Conservation (phyloP, 2,888 invertebrate species). For the Melanostoma scalare region DNA sequence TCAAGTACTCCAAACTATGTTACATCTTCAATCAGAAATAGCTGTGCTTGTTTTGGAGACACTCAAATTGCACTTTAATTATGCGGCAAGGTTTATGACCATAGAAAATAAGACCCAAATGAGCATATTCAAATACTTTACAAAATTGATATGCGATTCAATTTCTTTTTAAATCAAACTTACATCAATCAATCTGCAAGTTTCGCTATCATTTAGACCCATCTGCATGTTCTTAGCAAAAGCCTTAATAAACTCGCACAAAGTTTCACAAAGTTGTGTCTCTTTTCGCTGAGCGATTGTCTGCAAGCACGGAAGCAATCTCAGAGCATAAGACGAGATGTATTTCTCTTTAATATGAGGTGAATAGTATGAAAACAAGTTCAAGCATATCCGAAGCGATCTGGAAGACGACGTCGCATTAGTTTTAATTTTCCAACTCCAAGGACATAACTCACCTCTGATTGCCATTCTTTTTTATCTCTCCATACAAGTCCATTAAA, state of each 20-base stretch:
- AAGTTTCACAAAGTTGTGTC: slow-evolving; percentile 80
- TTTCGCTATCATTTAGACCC: slow-evolving; percentile 81
- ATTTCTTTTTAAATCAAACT: slow-evolving; percentile 26
- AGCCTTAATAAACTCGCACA: slow-evolving; percentile 80
- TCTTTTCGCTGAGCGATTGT: slow-evolving; percentile 88
- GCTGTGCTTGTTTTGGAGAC: too few relatives aligned
- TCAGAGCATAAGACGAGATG: slow-evolving; percentile 89
- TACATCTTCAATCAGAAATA: too few relatives aligned
- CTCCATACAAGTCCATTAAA: slow-evolving; percentile 91
- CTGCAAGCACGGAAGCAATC: slow-evolving; percentile 89
- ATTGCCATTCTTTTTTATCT: slow-evolving; percentile 90
- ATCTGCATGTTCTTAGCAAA: slow-evolving; percentile 80
- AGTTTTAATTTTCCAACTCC: background rate
- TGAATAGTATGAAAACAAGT: slow-evolving; percentile 89
- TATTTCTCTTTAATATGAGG: slow-evolving; percentile 90
- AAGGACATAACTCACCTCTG: slow-evolving; percentile 76
- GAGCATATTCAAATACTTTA: too few relatives aligned
- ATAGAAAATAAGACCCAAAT: too few relatives aligned
- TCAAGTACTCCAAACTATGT: too few relatives aligned
- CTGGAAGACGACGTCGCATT: slow-evolving; percentile 80
- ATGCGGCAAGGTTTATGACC: too few relatives aligned
- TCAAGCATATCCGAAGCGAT: slow-evolving; percentile 89
- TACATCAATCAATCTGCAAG: slow-evolving; percentile 81
- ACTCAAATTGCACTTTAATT: too few relatives aligned
- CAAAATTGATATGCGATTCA: background rate